Evolutionary conservation across 2,113 vertebrate genomes (phyloP), one percentile per base, ranked within the genome.

Genomic region (Notothenia rossii): DNA sequence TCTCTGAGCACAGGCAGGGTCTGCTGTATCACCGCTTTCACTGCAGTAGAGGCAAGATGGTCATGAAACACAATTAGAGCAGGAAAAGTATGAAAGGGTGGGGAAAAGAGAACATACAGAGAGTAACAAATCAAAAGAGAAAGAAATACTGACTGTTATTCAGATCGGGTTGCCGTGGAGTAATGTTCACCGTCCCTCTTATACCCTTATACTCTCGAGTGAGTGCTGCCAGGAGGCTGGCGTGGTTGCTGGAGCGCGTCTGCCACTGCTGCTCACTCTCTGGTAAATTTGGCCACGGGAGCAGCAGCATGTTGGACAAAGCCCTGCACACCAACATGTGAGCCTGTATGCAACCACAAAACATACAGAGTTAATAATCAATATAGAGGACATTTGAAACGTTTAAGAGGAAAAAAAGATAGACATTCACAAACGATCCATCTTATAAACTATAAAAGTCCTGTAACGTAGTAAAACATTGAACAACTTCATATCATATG

Each of bases 221-320:
- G 61, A 99, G 97, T 0, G 97, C 95, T 1, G 96, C 95, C 83
- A 99, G 83, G 0, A 99, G 94, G 90, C 94, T 98, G 92, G 92
- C 91, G 0, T 99, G 97, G 94, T 95, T 99, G 90, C 95, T 92
- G 70, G 98, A 99, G 75, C 98, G 97, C 10, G 96, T 95, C 0
- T 94, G 95, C 98, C 98, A 99, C 87, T 99, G 97, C 93, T 99
- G 98, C 59, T 99, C 98, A 0, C 83, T 95, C 91, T 99, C 98
- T 0, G 97, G 95, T 20, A 98, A 94, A 65, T 97, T 98, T 48
- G 97, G 97, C 98, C 98, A 99, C 0, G 98, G 98, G 54, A 99
- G 95, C 77, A 99, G 84, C 87, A 99, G 86, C 68, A 97, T 96
- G 13, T 98, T 99, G 1, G 98, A 99, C 68, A 99, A 94, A 0